phyloP scores from a whole-genome alignment of 35 echinoderm and acorn worm species.

The Stichopus chloronotus region DNA sequence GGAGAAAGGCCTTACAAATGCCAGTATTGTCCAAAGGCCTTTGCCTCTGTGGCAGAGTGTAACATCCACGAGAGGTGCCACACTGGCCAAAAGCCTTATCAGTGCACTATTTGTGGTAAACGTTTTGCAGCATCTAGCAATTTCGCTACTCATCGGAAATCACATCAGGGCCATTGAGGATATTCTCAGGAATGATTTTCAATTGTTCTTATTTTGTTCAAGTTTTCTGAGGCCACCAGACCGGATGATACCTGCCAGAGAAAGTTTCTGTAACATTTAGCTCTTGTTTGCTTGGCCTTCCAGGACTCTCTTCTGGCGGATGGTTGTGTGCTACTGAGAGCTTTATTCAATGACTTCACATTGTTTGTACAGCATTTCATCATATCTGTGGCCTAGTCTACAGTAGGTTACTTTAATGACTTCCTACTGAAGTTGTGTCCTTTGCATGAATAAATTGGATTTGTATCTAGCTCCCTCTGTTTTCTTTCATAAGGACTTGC shows the following conservation, averaged over 20 bases:
- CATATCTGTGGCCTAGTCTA: no score
- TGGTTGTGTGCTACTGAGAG: no score
- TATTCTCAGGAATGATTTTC: neutral
- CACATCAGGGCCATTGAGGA: neutral
- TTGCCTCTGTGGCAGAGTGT: conserved; percentile 16
- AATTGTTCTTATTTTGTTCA: neutral
- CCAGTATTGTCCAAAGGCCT: conserved; percentile 67
- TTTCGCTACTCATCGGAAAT: conserved; percentile 7
- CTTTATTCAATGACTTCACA: no score
- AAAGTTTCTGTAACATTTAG: no score
- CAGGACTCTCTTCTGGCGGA: no score
- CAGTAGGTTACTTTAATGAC: no score
- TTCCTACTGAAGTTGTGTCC: no score
- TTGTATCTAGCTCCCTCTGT: no score
- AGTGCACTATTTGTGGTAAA: conserved; percentile 64
- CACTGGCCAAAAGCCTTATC: conserved; percentile 72
- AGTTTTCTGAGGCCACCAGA: conserved; percentile 35
- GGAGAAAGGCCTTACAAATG: conserved; percentile 65
- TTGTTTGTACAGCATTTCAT: no score
- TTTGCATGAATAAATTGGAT: no score
- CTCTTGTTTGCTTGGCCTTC: no score
- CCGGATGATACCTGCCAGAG: neutral
- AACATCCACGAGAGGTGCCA: conserved; percentile 70
- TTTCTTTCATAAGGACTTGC: no score
- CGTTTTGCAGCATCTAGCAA: conserved; percentile 55